phyloP scores from a whole-genome alignment of 92 coral and sea anemone genomes.

The Ricordea florida region DNA sequence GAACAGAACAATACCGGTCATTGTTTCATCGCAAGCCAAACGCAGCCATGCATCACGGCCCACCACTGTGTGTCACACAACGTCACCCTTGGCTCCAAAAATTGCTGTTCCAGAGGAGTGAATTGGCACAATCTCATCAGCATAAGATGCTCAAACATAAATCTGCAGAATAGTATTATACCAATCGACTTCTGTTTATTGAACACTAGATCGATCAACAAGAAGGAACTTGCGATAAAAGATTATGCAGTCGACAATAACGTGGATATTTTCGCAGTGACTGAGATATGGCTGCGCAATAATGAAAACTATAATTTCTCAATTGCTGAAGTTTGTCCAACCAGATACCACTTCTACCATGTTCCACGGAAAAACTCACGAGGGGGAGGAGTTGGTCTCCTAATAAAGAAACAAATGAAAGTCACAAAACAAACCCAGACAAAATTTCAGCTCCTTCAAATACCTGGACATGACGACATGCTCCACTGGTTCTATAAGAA shows the following conservation, averaged over 20 bases:
- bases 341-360: slow-evolving; percentile 40
- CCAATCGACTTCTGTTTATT: too few relatives aligned
- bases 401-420: slow-evolving; percentile 28
- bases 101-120: too few relatives aligned
- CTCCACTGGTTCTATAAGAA: background rate
- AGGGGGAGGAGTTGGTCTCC: slow-evolving; percentile 44
- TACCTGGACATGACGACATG: background rate
- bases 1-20: too few relatives aligned
- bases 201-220: too few relatives aligned
- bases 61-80: too few relatives aligned
- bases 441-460: slow-evolving; percentile 1
- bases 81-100: too few relatives aligned
- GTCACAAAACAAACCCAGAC: background rate
- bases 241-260: slow-evolving; percentile 39
- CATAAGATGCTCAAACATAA: too few relatives aligned
- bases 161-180: too few relatives aligned
- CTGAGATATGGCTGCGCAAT: slow-evolving; percentile 50
- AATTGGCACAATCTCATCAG: too few relatives aligned
- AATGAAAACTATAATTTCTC: slow-evolving; percentile 14
- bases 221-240: slow-evolving; percentile 39
- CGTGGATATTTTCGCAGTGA: slow-evolving; percentile 48
- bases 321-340: slow-evolving; percentile 34
- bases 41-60: too few relatives aligned
- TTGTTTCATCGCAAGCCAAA: too few relatives aligned
- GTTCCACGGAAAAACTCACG: slow-evolving; percentile 38